phyloP scores from a whole-genome alignment of 2,888 invertebrate genomes.

The Platycheirus rosarum region DNA sequence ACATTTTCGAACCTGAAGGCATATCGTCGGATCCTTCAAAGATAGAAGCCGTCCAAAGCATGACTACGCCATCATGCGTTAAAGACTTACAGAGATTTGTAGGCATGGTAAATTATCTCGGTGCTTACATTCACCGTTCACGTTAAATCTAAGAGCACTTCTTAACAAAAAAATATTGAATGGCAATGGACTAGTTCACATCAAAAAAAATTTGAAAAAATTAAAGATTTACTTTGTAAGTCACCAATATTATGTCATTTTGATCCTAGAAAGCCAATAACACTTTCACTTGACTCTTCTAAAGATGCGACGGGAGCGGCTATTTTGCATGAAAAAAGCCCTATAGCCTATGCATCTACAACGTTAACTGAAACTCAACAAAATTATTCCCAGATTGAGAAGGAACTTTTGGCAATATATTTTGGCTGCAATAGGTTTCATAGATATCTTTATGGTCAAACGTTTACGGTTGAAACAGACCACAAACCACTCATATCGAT shows the following conservation, averaged over 20 bases:
- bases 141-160: slow-evolving; percentile 21
- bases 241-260: no score
- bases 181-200: slow-evolving; percentile 63
- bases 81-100: slow-evolving; percentile 52
- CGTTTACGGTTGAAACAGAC: no score
- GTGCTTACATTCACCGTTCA: slow-evolving; percentile 27
- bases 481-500: no score
- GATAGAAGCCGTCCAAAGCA: slow-evolving; percentile 33
- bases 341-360: slow-evolving; percentile 27
- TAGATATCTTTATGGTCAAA: no score
- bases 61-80: slow-evolving; percentile 27
- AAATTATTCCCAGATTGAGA: no score
- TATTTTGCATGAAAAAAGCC: no score
- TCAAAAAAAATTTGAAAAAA: slow-evolving; percentile 44
- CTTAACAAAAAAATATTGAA: slow-evolving; percentile 44
- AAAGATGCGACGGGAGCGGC: no score
- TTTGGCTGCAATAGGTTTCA: no score
- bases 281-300: no score
- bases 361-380: no score
- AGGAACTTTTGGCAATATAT: no score
- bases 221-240: slow-evolving; percentile 46
- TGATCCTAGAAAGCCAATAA: slow-evolving; percentile 22
- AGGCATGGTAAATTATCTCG: slow-evolving; percentile 47
- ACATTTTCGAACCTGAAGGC: slow-evolving; percentile 45
- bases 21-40: slow-evolving; percentile 29